Conservation (phyloP, 2,113 vertebrate species). For the Entelurus aequoreus region DNA sequence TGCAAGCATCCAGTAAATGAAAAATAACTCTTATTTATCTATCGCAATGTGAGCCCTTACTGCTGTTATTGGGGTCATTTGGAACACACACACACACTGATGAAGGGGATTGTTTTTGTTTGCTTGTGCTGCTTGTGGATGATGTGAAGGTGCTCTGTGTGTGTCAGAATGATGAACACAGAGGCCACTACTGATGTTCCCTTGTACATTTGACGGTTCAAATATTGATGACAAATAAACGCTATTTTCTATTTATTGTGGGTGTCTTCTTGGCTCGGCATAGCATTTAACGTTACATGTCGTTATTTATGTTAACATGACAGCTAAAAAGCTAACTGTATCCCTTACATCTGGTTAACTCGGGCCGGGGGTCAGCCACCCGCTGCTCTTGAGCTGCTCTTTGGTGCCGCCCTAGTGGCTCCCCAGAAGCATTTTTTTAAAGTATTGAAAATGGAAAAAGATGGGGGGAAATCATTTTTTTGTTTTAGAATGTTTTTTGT, state of each 20-base stretch:
- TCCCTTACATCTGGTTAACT: too few relatives aligned
- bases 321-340: too few relatives aligned
- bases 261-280: background rate
- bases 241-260: constrained; percentile 63
- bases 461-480: too few relatives aligned
- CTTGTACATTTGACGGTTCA: constrained; percentile 34
- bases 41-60: constrained; percentile 28
- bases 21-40: constrained; percentile 37
- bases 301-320: too few relatives aligned
- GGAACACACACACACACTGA: constrained; percentile 4
- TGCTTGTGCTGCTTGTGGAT: constrained; percentile 45
- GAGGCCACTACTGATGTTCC: constrained; percentile 37
- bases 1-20: constrained; percentile 7
- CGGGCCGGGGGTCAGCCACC: too few relatives aligned
- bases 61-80: constrained; percentile 20
- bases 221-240: constrained; percentile 64
- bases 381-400: too few relatives aligned
- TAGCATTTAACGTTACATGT: too few relatives aligned
- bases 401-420: too few relatives aligned
- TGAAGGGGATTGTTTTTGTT: constrained; percentile 30
- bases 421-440: too few relatives aligned
- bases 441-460: too few relatives aligned
- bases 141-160: constrained; percentile 23
- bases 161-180: constrained; percentile 24
- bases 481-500: too few relatives aligned